Conservation (phyloP, 1,140 invertebrate species). For the Rhagoletis zephyria region DNA sequence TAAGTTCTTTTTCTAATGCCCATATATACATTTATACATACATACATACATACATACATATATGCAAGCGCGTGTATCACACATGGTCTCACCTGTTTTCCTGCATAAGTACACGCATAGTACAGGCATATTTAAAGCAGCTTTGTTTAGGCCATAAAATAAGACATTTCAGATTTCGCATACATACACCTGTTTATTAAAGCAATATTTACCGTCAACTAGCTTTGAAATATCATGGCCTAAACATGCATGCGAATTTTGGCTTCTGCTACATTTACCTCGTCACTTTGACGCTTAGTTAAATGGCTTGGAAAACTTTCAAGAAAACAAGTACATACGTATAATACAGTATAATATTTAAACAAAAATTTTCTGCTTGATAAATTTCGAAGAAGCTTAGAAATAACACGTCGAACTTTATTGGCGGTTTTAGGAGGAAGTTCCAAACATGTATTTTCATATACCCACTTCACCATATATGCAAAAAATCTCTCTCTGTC, state of each 20-base stretch:
- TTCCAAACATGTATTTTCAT: too few relatives aligned
- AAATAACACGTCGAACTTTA: background rate
- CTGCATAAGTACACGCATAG: background rate
- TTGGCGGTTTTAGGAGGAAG: too few relatives aligned
- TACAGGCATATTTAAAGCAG: background rate
- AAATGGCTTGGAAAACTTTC: background rate
- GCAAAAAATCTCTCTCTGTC: too few relatives aligned
- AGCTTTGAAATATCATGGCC: too few relatives aligned
- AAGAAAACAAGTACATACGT: too few relatives aligned
- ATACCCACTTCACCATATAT: too few relatives aligned
- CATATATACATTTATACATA: background rate
- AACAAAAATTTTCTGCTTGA: background rate
- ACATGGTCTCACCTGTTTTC: too few relatives aligned
- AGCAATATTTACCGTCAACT: background rate
- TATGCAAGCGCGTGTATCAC: background rate
- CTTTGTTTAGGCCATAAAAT: constrained; percentile 24
- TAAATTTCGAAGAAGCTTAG: background rate
- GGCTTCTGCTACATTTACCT: background rate
- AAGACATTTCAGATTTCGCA: background rate
- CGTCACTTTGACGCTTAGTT: background rate
- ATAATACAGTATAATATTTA: background rate
- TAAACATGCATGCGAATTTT: too few relatives aligned
- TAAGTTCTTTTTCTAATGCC: background rate
- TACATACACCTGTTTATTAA: background rate
- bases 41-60: background rate